A percentile compares a stretch with the other conserved stretches of the same genome.
Evolutionary conservation across 2,888 invertebrate genomes (phyloP).

Genomic region (Phaedon cochleariae): DNA sequence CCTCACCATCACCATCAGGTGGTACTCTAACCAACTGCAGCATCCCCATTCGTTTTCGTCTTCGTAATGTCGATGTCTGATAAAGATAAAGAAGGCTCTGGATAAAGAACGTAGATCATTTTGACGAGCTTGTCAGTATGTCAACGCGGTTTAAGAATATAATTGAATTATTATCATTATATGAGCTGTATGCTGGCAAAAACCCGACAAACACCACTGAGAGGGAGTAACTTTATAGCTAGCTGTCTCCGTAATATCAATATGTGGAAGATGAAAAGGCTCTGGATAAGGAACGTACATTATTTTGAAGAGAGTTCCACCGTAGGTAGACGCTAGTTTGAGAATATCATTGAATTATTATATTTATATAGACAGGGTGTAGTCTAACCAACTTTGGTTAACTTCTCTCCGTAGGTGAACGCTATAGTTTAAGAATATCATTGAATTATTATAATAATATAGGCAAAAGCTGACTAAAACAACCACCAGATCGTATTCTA

Average conservation of each 20-base stretch:
- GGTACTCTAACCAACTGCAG: conserved; percentile 83
- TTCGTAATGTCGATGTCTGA: conserved; percentile 76
- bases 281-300: conserved; percentile 19
- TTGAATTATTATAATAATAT: no score
- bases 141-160: no score
- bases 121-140: no score
- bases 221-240: conserved; percentile 82
- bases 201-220: no score
- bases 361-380: no score
- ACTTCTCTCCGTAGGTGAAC: no score
- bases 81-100: conserved; percentile 50
- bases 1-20: conserved; percentile 79
- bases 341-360: no score
- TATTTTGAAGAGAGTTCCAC: neutral
- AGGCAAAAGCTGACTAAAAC: conserved; percentile 81
- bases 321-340: no score
- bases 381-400: no score
- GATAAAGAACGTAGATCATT: conserved; percentile 23
- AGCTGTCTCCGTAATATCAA: conserved; percentile 77
- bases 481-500: conserved; percentile 80
- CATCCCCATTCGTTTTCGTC: conserved; percentile 79
- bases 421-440: no score
- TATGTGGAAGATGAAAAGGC: conserved; percentile 65
- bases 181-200: conserved; percentile 82
- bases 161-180: no score